Conservation (phyloP, 2,888 invertebrate species). For the Charanyca ferruginea region DNA sequence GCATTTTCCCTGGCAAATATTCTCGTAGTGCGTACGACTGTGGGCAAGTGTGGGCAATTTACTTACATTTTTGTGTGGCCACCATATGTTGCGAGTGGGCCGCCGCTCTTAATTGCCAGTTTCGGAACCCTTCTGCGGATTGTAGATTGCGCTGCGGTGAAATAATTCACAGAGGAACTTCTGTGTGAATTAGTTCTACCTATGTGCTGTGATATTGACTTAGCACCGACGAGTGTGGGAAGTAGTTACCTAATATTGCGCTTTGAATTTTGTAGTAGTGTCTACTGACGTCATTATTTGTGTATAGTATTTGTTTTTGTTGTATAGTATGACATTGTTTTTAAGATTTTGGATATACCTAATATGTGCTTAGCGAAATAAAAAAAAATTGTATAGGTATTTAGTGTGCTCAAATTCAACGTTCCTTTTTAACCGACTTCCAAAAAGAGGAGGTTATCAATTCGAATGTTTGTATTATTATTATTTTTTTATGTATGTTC, state of each 20-base stretch:
- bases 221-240: constrained; percentile 18
- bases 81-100: constrained; percentile 70
- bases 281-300: neutral
- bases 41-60: constrained; percentile 59
- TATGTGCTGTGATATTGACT: constrained; percentile 50
- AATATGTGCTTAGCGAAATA: no score
- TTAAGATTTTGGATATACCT: no score
- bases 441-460: no score
- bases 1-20: constrained; percentile 63
- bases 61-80: constrained; percentile 71
- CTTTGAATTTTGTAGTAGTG: constrained; percentile 8
- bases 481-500: no score
- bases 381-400: no score
- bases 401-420: no score
- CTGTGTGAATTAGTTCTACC: constrained; percentile 58
- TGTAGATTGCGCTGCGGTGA: constrained; percentile 66
- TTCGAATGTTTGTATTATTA: no score
- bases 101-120: constrained; percentile 73
- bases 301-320: neutral
- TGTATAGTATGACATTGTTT: neutral
- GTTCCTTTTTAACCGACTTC: no score
- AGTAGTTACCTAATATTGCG: neutral
- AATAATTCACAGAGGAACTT: constrained; percentile 70
- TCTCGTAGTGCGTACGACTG: constrained; percentile 48
- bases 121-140: constrained; percentile 71